Percentiles rank a stretch among this genome's conserved stretches.
Conservation (phyloP, 2,888 invertebrate species). For the Camptogramma bilineatum region DNA sequence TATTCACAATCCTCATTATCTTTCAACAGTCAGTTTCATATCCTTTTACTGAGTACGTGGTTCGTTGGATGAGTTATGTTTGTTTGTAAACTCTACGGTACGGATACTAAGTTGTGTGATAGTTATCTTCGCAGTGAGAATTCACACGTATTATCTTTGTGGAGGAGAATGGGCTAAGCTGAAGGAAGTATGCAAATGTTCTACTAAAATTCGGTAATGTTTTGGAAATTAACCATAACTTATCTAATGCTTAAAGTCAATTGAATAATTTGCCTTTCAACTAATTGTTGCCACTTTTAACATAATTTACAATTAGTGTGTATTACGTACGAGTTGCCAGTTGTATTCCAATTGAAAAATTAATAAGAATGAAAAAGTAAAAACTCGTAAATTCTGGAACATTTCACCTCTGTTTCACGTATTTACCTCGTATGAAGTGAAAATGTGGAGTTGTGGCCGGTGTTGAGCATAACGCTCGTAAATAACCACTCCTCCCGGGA, state of each 20-base stretch:
- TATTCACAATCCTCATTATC: background rate
- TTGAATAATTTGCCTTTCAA: background rate
- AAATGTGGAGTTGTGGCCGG: conserved; percentile 21
- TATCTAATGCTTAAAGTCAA: background rate
- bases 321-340: no score
- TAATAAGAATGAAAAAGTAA: no score
- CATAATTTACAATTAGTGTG: no score
- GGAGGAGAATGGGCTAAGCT: conserved; percentile 13
- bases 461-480: conserved; percentile 27
- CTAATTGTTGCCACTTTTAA: background rate
- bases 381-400: background rate
- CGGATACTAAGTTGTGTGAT: conserved; percentile 17
- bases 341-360: no score
- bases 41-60: conserved; percentile 1
- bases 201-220: background rate
- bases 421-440: conserved; percentile 3
- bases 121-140: conserved; percentile 16
- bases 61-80: conserved; percentile 32
- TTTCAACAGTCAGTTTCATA: background rate
- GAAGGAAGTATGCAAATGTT: background rate
- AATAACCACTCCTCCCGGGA: conserved; percentile 35
- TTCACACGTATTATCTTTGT: conserved; percentile 8
- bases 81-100: conserved; percentile 28
- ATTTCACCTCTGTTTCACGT: background rate
- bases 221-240: background rate